Evolutionary conservation across 2,113 vertebrate species (phyloP).

Genomic region (Leucoraja erinaceus): DNA sequence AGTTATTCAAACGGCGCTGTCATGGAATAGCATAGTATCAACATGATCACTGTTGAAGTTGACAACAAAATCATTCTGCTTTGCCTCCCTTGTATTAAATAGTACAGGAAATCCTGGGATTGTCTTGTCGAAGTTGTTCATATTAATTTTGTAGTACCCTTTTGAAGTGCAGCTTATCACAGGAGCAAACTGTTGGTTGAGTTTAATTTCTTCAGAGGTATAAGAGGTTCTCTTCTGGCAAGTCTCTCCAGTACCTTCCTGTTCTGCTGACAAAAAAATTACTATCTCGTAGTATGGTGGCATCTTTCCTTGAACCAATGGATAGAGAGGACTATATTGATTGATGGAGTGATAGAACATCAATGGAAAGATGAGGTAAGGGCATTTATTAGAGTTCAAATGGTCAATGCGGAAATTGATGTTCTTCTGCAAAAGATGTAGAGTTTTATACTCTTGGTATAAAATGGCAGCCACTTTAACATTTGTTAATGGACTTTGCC

Average conservation of each 20-base stretch:
- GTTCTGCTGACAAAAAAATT: conserved; percentile 80
- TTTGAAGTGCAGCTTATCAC: conserved; percentile 62
- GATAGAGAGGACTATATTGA: conserved; percentile 73
- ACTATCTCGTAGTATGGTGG: conserved; percentile 79
- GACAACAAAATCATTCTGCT: conserved; percentile 79
- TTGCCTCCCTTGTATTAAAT: conserved; percentile 61
- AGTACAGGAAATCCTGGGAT: conserved; percentile 57
- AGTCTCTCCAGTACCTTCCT: conserved; percentile 84
- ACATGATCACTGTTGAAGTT: conserved; percentile 68
- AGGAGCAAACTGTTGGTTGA: conserved; percentile 70
- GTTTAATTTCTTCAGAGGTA: conserved; percentile 78
- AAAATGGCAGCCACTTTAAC: conserved; percentile 80
- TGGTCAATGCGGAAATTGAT: conserved; percentile 79
- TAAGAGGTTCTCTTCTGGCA: conserved; percentile 94
- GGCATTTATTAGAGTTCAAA: conserved; percentile 67
- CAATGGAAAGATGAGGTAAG: conserved; percentile 86
- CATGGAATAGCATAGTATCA: conserved; percentile 42
- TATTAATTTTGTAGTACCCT: conserved; percentile 75
- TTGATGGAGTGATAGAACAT: conserved; percentile 78
- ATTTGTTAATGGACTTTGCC: conserved; percentile 73
- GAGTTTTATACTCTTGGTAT: conserved; percentile 76
- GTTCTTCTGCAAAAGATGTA: conserved; percentile 76
- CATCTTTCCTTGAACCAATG: conserved; percentile 65
- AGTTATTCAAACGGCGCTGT: background rate
- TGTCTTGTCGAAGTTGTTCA: conserved; percentile 80